Evolutionary conservation across 2,888 invertebrate species (phyloP).

Genomic region (Polietes domitor): DNA sequence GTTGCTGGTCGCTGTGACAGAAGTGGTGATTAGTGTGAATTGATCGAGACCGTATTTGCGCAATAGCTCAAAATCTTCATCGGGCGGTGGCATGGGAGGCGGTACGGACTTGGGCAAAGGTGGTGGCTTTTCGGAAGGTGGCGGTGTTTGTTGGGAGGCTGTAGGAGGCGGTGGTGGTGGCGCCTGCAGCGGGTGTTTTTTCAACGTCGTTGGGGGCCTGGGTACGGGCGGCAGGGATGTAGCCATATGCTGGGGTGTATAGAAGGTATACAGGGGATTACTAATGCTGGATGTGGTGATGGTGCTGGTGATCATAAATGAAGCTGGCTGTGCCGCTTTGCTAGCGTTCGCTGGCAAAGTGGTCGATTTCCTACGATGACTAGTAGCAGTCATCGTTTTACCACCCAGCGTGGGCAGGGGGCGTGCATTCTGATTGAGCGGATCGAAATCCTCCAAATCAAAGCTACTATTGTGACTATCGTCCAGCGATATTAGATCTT

Average conservation of each 20-base stretch:
- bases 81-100: conserved; percentile 72
- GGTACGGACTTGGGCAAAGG: conserved; percentile 70
- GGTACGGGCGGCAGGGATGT: conserved; percentile 66
- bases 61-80: conserved; percentile 79
- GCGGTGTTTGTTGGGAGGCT: conserved; percentile 64
- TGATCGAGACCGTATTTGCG: conserved; percentile 81
- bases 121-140: conserved; percentile 64
- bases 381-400: conserved; percentile 31
- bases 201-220: conserved; percentile 30
- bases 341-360: conserved; percentile 74
- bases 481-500: conserved; percentile 86
- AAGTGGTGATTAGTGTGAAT: conserved; percentile 75
- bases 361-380: conserved; percentile 73
- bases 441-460: conserved; percentile 86
- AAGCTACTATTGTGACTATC: conserved; percentile 84
- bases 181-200: conserved; percentile 38
- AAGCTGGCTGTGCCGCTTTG: conserved; percentile 62
- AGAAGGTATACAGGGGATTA: conserved; percentile 82
- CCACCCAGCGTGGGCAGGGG: conserved; percentile 75
- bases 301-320: conserved; percentile 67
- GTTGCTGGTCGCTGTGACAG: conserved; percentile 66
- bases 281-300: conserved; percentile 70
- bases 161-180: conserved; percentile 66
- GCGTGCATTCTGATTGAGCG: conserved; percentile 82
- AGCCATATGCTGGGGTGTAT: conserved; percentile 79